A percentile compares a stretch with the other conserved stretches of the same genome.
phyloP scores from a whole-genome alignment of 2,113 vertebrate species.

The Crotalus viridis region DNA sequence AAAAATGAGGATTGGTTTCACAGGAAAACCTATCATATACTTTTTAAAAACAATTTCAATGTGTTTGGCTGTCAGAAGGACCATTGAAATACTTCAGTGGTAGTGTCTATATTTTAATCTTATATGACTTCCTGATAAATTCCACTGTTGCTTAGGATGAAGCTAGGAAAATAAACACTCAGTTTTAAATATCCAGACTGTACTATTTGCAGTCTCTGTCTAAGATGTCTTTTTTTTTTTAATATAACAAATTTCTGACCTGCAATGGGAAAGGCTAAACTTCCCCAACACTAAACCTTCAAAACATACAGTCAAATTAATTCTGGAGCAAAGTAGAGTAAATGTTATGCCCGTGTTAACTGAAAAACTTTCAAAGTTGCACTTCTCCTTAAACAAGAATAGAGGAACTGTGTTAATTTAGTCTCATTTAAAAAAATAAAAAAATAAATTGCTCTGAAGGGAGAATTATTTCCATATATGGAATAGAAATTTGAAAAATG shows the following conservation, averaged over 20 bases:
- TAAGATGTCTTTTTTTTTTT: neutral
- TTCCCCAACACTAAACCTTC: constrained; percentile 35
- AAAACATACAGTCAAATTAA: constrained; percentile 43
- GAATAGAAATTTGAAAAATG: neutral
- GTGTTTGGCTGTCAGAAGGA: neutral
- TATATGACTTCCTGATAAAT: neutral
- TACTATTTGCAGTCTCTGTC: neutral
- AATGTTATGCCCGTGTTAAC: neutral
- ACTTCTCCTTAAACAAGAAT: neutral
- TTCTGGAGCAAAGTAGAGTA: constrained; percentile 29
- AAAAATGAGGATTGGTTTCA: neutral
- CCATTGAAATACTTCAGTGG: neutral
- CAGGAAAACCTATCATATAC: neutral
- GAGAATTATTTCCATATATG: constrained; percentile 46
- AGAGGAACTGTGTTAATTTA: neutral
- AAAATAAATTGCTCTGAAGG: neutral
- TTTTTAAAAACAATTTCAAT: neutral
- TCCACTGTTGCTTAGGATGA: constrained; percentile 7
- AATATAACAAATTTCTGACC: constrained; percentile 26
- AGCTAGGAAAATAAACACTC: constrained; percentile 34
- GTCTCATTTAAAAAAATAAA: constrained; percentile 23
- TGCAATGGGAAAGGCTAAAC: constrained; percentile 30
- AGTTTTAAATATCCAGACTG: constrained; percentile 10
- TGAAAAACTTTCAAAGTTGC: constrained; percentile 4
- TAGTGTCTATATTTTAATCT: neutral